Evolutionary conservation across 2,888 invertebrate genomes (phyloP), one percentile per base, ranked within the genome.

Genomic region (Deroplatys truncata): DNA sequence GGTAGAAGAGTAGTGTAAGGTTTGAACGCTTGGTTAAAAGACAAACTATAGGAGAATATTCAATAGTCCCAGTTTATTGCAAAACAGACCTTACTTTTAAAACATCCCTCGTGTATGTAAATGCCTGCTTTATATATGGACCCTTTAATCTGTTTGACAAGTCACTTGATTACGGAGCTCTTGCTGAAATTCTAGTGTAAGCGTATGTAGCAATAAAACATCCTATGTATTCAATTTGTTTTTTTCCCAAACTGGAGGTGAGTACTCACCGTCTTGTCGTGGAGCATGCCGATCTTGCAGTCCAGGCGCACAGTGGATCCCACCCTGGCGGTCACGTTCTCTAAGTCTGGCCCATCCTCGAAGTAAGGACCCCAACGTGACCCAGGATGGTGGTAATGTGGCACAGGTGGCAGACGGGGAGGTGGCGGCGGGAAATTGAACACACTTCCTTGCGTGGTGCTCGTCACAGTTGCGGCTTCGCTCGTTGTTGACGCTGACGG

Each of bases 241-340:
- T 4, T 31, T 31, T 31, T 31, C 0, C 9, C 5, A 5, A 16
- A 20, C 5, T 20, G 31, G 82, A 20, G 49, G 3, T 20, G 35
- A 29, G 82, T 82, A 93, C 94, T 94, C 92, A 95, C 95, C 93
- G 95, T 95, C 93, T 95, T 95, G 92, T 95, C 95, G 90, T 95
- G 95, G 25, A 95, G 94, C 92, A 95, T 93, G 88, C 95, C 95
- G 90, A 95, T 95, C 90, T 94, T 94, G 92, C 95, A 95, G 92
- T 95, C 95, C 49, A 95, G 93, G 88, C 94, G 93, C 84, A 95
- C 95, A 31, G 94, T 95, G 90, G 94, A 94, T 88, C 95, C 95
- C 90, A 95, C 94, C 91, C 95, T 93, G 13, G 95, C 95, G 29
- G 95, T 95, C 90, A 95, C 93, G 92, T 95, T 95, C 91, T 94